phyloP scores from a whole-genome alignment of 2,888 invertebrate genomes.

The Cordilura impudica region DNA sequence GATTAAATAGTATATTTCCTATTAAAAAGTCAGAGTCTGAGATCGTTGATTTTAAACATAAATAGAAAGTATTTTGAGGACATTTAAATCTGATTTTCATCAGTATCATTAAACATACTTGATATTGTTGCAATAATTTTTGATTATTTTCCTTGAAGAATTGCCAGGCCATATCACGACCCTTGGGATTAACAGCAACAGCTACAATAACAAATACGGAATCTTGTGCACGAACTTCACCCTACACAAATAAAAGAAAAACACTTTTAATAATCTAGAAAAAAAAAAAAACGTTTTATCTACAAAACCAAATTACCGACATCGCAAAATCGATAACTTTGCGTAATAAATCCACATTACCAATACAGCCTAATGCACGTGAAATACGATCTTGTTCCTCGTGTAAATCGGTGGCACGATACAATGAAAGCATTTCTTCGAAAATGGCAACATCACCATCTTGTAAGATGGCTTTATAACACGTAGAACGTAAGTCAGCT shows the following conservation, averaged over 20 bases:
- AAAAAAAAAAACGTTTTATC: background rate
- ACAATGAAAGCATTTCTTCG: conserved; percentile 87
- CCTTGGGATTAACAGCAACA: conserved; percentile 88
- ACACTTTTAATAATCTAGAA: background rate
- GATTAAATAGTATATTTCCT: too few species aligned
- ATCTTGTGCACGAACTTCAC: conserved; percentile 94
- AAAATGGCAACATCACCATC: conserved; percentile 85
- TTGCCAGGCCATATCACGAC: conserved; percentile 92
- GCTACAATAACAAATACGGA: conserved; percentile 93
- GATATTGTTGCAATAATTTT: conserved; percentile 86
- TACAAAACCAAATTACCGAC: conserved; percentile 81
- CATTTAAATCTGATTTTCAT: too few species aligned
- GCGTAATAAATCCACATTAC: conserved; percentile 84
- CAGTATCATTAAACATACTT: conserved; percentile 77
- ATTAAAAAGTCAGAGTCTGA: too few species aligned
- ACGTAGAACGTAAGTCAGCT: conserved; percentile 92
- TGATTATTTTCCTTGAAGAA: conserved; percentile 93
- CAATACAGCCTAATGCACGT: conserved; percentile 88
- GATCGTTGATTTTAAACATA: too few species aligned
- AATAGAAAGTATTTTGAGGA: too few species aligned
- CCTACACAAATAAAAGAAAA: conserved; percentile 79
- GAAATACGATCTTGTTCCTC: conserved; percentile 96
- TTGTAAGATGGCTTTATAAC: conserved; percentile 90
- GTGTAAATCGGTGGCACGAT: conserved; percentile 90
- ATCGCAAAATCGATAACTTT: conserved; percentile 89